phyloP scores from a whole-genome alignment of 2,113 vertebrate genomes.

The Crocuta crocuta region DNA sequence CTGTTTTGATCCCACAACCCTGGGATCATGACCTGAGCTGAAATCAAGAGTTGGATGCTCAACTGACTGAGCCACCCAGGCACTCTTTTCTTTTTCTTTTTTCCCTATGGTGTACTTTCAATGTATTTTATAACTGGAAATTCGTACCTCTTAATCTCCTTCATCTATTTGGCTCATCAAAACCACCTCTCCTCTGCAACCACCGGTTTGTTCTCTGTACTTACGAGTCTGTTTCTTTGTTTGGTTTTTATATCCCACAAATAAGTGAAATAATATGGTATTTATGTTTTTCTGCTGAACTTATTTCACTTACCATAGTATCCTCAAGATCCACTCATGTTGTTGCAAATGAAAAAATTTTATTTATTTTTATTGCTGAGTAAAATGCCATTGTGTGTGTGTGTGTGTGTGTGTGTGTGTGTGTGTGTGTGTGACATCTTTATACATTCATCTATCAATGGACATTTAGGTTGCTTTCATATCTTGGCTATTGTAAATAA shows the following conservation, averaged over 20 bases:
- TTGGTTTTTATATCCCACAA: not conserved
- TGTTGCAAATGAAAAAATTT: not conserved
- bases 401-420: not conserved
- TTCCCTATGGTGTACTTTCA: not conserved
- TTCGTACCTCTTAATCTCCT: not conserved
- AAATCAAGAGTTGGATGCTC: no score
- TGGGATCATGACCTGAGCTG: no score
- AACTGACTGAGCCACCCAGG: no score
- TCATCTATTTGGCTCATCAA: not conserved
- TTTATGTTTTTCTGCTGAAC: not conserved
- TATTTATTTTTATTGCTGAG: not conserved
- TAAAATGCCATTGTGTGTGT: not conserved
- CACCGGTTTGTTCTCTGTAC: not conserved
- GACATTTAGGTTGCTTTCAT: not conserved
- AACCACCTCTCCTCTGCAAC: not conserved
- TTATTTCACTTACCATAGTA: not conserved
- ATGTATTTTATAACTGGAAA: not conserved
- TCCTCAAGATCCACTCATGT: not conserved
- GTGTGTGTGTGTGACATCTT: not conserved
- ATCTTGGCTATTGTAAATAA: not conserved
- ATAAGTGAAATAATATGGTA: not conserved
- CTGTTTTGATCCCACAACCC: no score
- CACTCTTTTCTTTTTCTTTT: no score
- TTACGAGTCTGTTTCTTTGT: not conserved
- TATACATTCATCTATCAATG: not conserved